These are phyloP conservation scores for Teleiodes luculella DNA, from an alignment of 2,888 invertebrate genomes.

Conservation along the genomic window DNA sequence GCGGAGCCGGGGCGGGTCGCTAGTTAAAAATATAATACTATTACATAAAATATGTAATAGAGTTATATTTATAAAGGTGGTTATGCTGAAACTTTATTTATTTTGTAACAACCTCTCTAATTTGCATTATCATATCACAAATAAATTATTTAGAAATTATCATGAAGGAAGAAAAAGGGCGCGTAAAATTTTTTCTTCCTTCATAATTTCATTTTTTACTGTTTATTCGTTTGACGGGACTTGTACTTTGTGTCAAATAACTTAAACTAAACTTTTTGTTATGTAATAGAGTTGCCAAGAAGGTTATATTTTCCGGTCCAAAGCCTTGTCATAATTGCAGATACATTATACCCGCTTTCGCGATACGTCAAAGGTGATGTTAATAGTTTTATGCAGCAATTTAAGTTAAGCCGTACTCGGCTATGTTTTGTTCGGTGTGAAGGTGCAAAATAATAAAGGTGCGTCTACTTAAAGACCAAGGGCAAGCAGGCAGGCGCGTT, in stretches of 20 bases:
- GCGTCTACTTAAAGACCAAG: background rate
- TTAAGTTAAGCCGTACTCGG: slow-evolving; percentile 12
- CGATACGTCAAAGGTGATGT: slow-evolving; percentile 7
- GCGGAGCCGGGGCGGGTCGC: too few relatives aligned
- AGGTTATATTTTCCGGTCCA: background rate
- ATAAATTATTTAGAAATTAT: too few relatives aligned
- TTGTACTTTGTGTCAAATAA: background rate
- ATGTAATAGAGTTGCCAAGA: background rate
- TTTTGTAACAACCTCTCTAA: too few relatives aligned
- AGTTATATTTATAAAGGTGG: too few relatives aligned
- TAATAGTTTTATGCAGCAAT: slow-evolving; percentile 18
- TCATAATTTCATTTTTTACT: background rate
- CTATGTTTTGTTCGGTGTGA: slow-evolving; percentile 7
- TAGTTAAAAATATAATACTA: too few relatives aligned
- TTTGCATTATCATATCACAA: too few relatives aligned
- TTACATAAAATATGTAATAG: too few relatives aligned
- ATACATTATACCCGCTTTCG: slow-evolving; percentile 2
- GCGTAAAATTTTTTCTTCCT: too few relatives aligned
- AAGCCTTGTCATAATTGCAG: background rate
- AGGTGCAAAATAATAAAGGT: background rate
- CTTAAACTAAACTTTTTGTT: background rate
- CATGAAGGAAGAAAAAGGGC: too few relatives aligned
- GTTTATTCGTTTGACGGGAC: background rate
- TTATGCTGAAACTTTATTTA: too few relatives aligned
- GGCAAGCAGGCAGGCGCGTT: too few relatives aligned